Evolutionary conservation across 2,113 vertebrate genomes (phyloP).

Genomic region (Oreochromis tanganicae): DNA sequence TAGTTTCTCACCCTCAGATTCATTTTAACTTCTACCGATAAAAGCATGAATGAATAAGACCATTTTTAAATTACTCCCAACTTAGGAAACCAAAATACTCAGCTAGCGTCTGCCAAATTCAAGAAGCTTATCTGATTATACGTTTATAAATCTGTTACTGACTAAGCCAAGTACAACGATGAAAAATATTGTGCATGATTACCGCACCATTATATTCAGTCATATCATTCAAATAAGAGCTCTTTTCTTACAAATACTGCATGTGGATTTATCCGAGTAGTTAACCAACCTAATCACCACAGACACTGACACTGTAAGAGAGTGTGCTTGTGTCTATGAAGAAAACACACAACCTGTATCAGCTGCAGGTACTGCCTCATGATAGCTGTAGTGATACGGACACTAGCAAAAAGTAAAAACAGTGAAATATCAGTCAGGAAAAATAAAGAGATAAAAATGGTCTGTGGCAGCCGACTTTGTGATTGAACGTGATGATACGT

Average conservation of each 20-base stretch:
- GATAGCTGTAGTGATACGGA: neutral
- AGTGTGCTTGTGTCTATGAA: neutral
- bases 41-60: neutral
- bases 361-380: neutral
- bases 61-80: neutral
- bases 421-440: neutral
- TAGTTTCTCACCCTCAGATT: neutral
- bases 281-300: neutral
- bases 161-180: neutral
- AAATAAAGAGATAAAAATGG: neutral
- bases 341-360: neutral
- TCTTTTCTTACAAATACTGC: neutral
- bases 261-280: neutral
- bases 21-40: neutral
- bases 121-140: neutral
- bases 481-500: accelerated
- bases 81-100: neutral
- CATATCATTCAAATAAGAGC: neutral
- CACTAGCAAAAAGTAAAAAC: neutral
- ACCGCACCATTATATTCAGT: neutral
- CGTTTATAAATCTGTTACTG: neutral
- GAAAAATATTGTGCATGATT: neutral
- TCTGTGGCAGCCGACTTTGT: neutral
- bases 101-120: neutral
- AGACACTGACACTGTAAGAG: neutral